Evolutionary conservation across 2,797 vertebrate species (phyloP).

Genomic region (Okamejei kenojei): DNA sequence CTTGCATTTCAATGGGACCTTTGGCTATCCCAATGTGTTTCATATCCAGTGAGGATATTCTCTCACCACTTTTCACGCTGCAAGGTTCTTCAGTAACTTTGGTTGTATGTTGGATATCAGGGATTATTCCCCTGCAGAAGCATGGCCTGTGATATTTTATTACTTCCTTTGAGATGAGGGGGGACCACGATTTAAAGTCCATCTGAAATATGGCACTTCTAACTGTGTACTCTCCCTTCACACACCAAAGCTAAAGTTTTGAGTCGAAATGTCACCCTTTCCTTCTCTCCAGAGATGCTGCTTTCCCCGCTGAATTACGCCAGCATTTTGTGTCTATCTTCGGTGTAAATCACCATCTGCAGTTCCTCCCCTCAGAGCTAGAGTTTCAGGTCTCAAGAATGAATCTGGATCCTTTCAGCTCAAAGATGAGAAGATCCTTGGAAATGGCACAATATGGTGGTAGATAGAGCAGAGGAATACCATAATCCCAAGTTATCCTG

Average conservation of each 20-base stretch:
- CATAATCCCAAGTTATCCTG: background rate
- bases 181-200: background rate
- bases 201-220: background rate
- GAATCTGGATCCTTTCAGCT: background rate
- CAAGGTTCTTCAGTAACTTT: background rate
- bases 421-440: background rate
- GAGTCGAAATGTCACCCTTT: too few species aligned
- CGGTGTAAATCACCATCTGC: too few species aligned
- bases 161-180: background rate
- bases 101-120: too few species aligned
- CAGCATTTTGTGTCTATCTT: too few species aligned
- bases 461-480: background rate
- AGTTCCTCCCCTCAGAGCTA: too few species aligned
- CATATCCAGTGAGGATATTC: background rate
- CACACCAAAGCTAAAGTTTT: too few species aligned
- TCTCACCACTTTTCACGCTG: too few species aligned
- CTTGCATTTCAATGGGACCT: background rate
- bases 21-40: background rate
- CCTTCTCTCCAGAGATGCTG: too few species aligned
- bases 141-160: background rate
- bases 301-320: too few species aligned
- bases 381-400: background rate
- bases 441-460: background rate
- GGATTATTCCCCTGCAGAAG: background rate
- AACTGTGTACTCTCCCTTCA: background rate